phyloP scores from a whole-genome alignment of 2,113 vertebrate genomes.

The Genyomyrus donnyi region DNA sequence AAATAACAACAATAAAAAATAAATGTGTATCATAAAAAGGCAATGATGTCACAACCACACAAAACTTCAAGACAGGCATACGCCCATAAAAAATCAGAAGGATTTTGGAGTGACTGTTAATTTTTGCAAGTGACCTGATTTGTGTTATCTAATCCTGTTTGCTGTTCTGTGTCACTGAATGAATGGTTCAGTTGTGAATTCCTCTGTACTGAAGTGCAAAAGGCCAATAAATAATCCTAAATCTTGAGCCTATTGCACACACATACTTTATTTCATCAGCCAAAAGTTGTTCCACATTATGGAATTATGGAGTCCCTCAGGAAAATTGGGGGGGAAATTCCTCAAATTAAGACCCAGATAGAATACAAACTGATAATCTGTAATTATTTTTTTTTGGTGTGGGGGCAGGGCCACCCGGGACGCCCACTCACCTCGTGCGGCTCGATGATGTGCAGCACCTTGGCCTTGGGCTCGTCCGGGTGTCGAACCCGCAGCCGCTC shows the following conservation, averaged over 20 bases:
- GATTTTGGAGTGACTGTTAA: neutral
- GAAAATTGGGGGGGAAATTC: neutral
- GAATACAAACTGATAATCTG: neutral
- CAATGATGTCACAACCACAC: neutral
- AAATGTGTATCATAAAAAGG: neutral
- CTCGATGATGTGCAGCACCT: conserved; percentile 89
- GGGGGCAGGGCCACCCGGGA: neutral
- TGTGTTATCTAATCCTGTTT: neutral
- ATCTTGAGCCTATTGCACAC: neutral
- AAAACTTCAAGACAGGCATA: neutral
- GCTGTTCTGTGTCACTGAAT: neutral
- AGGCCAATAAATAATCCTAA: neutral
- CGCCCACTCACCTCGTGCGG: conserved; percentile 73
- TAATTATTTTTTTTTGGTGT: neutral
- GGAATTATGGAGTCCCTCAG: neutral
- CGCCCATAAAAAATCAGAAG: neutral
- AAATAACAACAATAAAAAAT: neutral
- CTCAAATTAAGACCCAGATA: neutral
- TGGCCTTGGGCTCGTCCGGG: conserved; percentile 86
- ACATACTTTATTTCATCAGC: neutral
- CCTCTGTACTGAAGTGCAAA: neutral
- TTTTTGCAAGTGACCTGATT: neutral
- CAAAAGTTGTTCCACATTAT: neutral
- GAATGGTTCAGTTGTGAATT: neutral
- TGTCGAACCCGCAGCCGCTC: conserved; percentile 84